Conservation (phyloP, 2,113 vertebrate genomes). For the Eretmochelys imbricata region DNA sequence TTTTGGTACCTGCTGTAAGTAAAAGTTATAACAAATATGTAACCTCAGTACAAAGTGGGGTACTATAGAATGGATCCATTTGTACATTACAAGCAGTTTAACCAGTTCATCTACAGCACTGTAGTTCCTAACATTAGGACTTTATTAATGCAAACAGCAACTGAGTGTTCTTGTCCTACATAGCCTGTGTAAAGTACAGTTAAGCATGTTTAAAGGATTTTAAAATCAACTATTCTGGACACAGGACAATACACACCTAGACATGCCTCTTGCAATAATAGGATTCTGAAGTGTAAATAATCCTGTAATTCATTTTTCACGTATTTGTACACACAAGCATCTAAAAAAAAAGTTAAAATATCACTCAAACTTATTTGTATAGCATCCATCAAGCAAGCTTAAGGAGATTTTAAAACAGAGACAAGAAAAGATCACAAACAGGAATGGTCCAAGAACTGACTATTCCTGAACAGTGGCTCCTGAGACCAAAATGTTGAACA, state of each 20-base stretch:
- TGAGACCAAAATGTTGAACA: slow-evolving; percentile 42
- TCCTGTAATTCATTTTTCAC: slow-evolving; percentile 66
- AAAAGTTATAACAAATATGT: not conserved
- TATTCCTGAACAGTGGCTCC: slow-evolving; percentile 48
- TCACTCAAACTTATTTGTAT: slow-evolving; percentile 61
- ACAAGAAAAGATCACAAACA: slow-evolving; percentile 57
- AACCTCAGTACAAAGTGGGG: slow-evolving; percentile 16
- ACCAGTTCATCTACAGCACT: slow-evolving; percentile 62
- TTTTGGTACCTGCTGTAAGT: not conserved
- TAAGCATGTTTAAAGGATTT: slow-evolving; percentile 69
- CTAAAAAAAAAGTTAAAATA: slow-evolving; percentile 76
- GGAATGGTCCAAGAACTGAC: slow-evolving; percentile 36
- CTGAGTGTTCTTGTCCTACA: slow-evolving; percentile 61
- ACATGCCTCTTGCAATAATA: slow-evolving; percentile 65
- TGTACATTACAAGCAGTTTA: slow-evolving; percentile 58
- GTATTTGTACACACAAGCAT: slow-evolving; percentile 53
- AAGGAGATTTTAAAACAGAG: slow-evolving; percentile 60
- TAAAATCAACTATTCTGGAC: slow-evolving; percentile 66
- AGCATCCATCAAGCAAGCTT: slow-evolving; percentile 72
- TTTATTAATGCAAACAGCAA: slow-evolving; percentile 73
- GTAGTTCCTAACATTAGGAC: slow-evolving; percentile 58
- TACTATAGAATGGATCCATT: slow-evolving; percentile 28
- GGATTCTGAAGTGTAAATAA: slow-evolving; percentile 67
- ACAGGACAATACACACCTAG: slow-evolving; percentile 69
- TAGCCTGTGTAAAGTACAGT: slow-evolving; percentile 61